These are phyloP conservation scores for Platichthys flesus DNA, from an alignment of 2,113 vertebrate species.

Conservation along the genomic window DNA sequence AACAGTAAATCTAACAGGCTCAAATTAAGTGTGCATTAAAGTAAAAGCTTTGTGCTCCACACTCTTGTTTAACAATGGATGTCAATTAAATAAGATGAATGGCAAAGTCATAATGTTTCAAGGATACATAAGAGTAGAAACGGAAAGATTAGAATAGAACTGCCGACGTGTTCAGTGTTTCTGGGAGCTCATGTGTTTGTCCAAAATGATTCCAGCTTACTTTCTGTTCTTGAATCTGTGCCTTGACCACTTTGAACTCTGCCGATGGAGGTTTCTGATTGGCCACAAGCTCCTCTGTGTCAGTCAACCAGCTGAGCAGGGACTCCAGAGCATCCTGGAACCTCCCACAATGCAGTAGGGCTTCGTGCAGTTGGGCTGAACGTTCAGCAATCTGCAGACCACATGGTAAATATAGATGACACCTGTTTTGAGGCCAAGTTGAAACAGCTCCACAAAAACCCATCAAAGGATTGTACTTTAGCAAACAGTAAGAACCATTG, in stretches of 20 bases:
- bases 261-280: constrained; percentile 96
- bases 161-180: background rate
- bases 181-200: background rate
- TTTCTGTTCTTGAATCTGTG: constrained; percentile 98
- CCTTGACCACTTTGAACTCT: constrained; percentile 98
- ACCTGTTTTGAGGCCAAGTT: constrained; percentile 17
- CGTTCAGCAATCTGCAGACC: constrained; percentile 90
- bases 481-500: background rate
- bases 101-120: constrained; percentile 16
- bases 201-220: constrained; percentile 71
- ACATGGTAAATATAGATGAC: constrained; percentile 48
- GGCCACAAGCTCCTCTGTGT: constrained; percentile 95
- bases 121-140: constrained; percentile 1
- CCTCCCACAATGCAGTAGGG: constrained; percentile 93
- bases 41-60: constrained; percentile 45
- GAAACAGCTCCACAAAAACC: constrained; percentile 8
- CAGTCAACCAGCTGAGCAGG: constrained; percentile 94
- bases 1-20: constrained; percentile 58
- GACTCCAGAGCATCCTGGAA: constrained; percentile 98
- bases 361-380: constrained; percentile 93
- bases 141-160: constrained; percentile 19
- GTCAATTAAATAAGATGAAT: constrained; percentile 62
- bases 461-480: constrained; percentile 1
- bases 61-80: constrained; percentile 52
- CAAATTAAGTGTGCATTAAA: constrained; percentile 50